These are phyloP conservation scores for Alloscopus bannaensis DNA, from an alignment of 2,888 invertebrate species.

Conservation along the genomic window DNA sequence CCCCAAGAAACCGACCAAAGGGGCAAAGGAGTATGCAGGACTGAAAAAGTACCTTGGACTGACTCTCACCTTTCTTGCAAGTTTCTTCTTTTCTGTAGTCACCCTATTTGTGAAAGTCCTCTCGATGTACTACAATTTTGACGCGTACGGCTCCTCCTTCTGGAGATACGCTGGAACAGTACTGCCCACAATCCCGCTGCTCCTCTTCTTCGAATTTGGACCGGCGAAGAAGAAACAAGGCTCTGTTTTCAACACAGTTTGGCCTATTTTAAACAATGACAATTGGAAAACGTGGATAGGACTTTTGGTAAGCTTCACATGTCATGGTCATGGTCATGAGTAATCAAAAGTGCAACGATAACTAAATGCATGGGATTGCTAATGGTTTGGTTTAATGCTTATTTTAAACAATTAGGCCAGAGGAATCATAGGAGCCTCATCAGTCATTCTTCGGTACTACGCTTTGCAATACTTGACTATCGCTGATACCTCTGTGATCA, in stretches of 20 bases:
- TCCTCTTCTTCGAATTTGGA: conserved; percentile 66
- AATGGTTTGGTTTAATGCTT: not conserved
- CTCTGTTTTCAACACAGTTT: conserved; percentile 63
- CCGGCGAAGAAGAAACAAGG: conserved; percentile 42
- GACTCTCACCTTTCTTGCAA: conserved; percentile 63
- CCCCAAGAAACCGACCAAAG: conserved; percentile 16
- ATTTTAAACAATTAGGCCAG: conserved; percentile 62
- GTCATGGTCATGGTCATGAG: not conserved
- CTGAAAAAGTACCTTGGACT: conserved; percentile 66
- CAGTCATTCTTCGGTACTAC: conserved; percentile 70
- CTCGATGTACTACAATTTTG: conserved; percentile 62
- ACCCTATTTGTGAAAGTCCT: conserved; percentile 67
- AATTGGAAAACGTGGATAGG: conserved; percentile 69
- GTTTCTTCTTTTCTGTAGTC: conserved; percentile 66
- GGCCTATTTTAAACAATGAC: conserved; percentile 63
- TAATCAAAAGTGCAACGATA: not conserved
- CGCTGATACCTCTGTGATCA: conserved; percentile 71
- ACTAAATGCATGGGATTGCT: not conserved
- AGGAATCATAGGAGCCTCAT: conserved; percentile 69
- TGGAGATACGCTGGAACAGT: conserved; percentile 68
- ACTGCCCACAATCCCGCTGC: conserved; percentile 65
- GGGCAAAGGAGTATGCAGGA: conserved; percentile 57
- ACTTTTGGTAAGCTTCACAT: conserved; percentile 57
- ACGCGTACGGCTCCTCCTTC: conserved; percentile 65
- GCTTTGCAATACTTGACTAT: conserved; percentile 71